A percentile compares a stretch with the other conserved stretches of the same genome.
Conservation (phyloP, 2,113 vertebrate species). For the Phalacrocorax carbo region DNA sequence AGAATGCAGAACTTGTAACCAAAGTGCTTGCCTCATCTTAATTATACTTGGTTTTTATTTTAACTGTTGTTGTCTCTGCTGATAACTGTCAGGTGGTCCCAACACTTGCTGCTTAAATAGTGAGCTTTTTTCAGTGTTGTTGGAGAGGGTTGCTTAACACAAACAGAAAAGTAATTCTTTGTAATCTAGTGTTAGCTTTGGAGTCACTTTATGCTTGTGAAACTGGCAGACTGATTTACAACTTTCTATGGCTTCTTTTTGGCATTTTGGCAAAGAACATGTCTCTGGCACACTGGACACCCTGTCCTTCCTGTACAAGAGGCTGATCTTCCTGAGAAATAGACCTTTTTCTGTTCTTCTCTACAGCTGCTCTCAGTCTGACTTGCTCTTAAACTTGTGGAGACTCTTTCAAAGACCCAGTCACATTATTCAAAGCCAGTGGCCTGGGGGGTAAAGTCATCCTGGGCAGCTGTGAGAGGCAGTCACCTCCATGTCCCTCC, state of each 20-base stretch:
- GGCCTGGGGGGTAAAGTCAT: not conserved
- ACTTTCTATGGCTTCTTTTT: constrained; percentile 33
- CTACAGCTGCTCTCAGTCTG: not conserved
- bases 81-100: not conserved
- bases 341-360: constrained; percentile 7
- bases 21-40: not conserved
- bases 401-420: not conserved
- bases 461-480: not conserved
- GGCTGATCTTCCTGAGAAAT: constrained; percentile 46
- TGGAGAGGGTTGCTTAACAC: not conserved
- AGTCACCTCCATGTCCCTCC: accelerated
- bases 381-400: not conserved
- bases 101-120: not conserved
- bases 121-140: not conserved
- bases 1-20: not conserved
- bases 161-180: constrained; percentile 21
- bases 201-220: not conserved
- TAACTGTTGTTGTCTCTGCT: not conserved
- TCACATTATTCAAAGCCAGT: not conserved
- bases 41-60: not conserved
- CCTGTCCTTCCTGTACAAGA: constrained; percentile 41
- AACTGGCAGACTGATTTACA: constrained; percentile 15
- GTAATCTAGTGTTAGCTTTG: not conserved
- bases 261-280: not conserved
- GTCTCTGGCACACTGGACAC: not conserved